Conservation (phyloP, 2,888 invertebrate species). For the Drosophila mayaguana region DNA sequence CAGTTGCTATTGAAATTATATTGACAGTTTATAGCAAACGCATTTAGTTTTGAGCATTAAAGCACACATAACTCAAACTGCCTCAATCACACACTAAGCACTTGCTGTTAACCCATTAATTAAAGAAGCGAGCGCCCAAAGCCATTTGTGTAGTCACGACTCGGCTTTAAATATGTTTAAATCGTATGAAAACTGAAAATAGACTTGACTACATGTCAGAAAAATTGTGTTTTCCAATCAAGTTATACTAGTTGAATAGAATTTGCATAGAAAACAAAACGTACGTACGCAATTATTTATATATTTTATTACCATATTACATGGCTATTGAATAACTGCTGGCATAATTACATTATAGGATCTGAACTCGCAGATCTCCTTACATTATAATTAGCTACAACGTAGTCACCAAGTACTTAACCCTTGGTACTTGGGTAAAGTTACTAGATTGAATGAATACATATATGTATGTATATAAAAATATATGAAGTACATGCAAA, state of each 20-base stretch:
- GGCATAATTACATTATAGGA: background rate
- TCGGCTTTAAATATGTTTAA: background rate
- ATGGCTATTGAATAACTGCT: background rate
- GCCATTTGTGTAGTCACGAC: conserved; percentile 16
- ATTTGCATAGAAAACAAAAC: background rate
- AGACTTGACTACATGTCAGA: background rate
- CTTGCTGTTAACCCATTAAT: conserved; percentile 21
- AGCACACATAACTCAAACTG: conserved; percentile 1
- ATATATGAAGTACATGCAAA: no score
- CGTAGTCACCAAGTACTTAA: no score
- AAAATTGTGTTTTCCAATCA: background rate
- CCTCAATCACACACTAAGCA: conserved; percentile 13
- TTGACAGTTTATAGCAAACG: conserved; percentile 55
- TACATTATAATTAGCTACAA: no score
- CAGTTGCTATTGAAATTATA: conserved; percentile 27
- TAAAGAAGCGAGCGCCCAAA: conserved; percentile 2
- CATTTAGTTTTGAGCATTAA: conserved; percentile 47
- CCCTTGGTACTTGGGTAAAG: no score
- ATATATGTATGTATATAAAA: no score
- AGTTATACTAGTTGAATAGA: background rate
- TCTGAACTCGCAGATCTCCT: no score
- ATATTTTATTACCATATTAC: background rate
- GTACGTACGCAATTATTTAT: no score
- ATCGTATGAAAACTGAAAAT: background rate
- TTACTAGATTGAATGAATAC: no score